Evolutionary conservation across 1,140 invertebrate genomes (phyloP), one percentile per base, ranked within the genome.

Genomic region (Cherax quadricarinatus): DNA sequence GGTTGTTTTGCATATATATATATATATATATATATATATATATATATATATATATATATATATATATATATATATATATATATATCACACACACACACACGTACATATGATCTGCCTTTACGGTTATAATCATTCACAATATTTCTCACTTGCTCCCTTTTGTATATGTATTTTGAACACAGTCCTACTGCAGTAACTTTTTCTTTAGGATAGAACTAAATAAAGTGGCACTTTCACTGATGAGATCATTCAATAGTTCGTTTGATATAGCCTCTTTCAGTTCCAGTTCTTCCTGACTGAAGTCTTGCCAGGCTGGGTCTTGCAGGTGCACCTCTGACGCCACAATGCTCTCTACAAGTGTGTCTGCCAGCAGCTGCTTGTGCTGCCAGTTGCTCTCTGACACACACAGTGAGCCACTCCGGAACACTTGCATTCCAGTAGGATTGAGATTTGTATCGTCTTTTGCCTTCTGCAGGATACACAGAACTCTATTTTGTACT

Each of bases 401-500:
- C 9, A 62, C 3, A 70, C 62, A 62, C 75, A 91, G 85, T 0
- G 84, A 30, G 30, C 62, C 48, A 30, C 41, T 86, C 16, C 66
- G 51, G n/a, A 91, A 91, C 41, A 86, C 82, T 41, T 91, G 90
- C 24, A 86, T 78, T 57, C 90, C 90, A 60, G 75, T 87, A 10
- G 78, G 75, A 14, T 14, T 91, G 24, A n/a, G 57, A 16, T 73
- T 24, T 6, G 12, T 62, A 14, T 21, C 51, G 78, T 91, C 78
- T 60, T 57, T 53, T 16, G 82, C 16, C 41, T 85, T 41, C 14
- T 70, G 84, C 48, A 91, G 62, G 62, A 91, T n/a, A n/a, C 78
- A 51, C 18, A 87, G 73, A 81, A 91, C 85, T 87, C 79, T 86
- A 41, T 53, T 91, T 91, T 91, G 89, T 91, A 91, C 89, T 87